Conservation (phyloP, 2,797 vertebrate genomes). For the Buphagus erythrorhynchus region DNA sequence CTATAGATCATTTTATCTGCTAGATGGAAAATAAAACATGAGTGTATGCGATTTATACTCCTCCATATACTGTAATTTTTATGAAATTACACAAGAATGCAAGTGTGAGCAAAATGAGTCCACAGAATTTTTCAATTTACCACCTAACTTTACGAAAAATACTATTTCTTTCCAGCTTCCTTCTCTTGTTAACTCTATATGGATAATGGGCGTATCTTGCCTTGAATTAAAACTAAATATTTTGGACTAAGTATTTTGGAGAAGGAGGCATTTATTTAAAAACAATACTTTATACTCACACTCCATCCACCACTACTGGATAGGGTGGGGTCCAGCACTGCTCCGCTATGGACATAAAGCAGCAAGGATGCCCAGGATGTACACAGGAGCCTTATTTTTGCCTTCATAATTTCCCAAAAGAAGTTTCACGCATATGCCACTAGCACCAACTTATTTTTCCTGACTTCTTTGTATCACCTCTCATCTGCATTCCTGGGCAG, state of each 20-base stretch:
- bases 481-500: not conserved
- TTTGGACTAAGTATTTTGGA: too few species aligned
- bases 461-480: not conserved
- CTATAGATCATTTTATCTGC: not conserved
- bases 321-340: not conserved
- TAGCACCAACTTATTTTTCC: not conserved
- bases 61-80: not conserved
- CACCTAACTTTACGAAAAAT: not conserved
- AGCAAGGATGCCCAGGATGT: not conserved
- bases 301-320: not conserved
- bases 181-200: not conserved
- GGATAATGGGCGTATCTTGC: accelerated
- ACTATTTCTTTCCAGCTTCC: not conserved
- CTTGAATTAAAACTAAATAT: not conserved
- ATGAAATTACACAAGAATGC: not conserved
- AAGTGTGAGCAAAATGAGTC: not conserved
- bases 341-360: not conserved
- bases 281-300: not conserved
- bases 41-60: not conserved
- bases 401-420: not conserved
- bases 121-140: not conserved
- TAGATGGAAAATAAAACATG: accelerated
- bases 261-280: not conserved
- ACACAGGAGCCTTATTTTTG: not conserved
- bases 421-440: not conserved